Evolutionary conservation across 2,797 vertebrate species (phyloP).

Genomic region (Darevskia nairensis): DNA sequence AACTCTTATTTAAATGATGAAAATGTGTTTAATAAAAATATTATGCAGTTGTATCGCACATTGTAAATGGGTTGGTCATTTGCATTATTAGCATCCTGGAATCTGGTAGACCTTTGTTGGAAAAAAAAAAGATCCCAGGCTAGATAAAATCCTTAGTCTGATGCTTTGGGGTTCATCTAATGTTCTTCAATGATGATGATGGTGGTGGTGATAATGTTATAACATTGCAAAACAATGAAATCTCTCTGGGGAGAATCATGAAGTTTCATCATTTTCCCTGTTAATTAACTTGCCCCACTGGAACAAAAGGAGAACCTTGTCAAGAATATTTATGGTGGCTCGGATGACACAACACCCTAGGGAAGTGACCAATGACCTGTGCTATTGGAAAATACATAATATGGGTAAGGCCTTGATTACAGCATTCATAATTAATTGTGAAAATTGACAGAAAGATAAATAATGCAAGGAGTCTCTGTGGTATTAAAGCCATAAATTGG

Average conservation of each 20-base stretch:
- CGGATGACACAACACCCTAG: constrained; percentile 23
- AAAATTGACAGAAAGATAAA: constrained; percentile 55
- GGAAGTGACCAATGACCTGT: constrained; percentile 40
- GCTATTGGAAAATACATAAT: constrained; percentile 34
- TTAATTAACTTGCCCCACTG: background rate
- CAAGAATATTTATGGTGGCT: background rate
- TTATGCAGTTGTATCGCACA: background rate
- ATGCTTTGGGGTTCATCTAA: background rate
- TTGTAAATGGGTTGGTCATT: background rate
- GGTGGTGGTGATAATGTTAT: background rate
- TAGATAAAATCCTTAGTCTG: background rate
- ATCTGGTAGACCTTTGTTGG: background rate
- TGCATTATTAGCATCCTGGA: background rate
- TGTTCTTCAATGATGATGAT: background rate
- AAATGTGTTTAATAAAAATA: background rate
- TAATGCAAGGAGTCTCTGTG: constrained; percentile 17
- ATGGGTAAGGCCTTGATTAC: constrained; percentile 34
- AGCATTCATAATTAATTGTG: constrained; percentile 55
- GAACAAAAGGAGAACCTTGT: constrained; percentile 19
- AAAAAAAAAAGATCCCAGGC: background rate
- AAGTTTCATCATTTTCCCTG: background rate
- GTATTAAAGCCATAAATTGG: constrained; percentile 1
- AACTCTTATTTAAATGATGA: background rate
- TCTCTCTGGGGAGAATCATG: accelerated
- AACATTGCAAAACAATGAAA: background rate